Percentiles rank a stretch among this genome's conserved stretches.
These are phyloP conservation scores for Acronicta alni DNA, from an alignment of 2,888 invertebrate species.

Conservation along the genomic window DNA sequence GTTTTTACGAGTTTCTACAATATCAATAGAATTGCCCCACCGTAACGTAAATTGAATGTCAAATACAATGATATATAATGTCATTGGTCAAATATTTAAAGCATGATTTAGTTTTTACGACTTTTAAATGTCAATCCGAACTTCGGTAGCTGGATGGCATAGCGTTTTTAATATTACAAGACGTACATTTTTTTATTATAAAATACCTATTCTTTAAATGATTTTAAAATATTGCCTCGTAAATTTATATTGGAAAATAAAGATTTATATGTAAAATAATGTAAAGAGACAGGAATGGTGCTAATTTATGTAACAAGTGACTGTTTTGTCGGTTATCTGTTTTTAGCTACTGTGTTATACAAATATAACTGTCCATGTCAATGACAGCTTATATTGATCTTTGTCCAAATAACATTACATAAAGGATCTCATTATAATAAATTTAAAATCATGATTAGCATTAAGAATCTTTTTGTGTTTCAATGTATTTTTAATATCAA, in stretches of 20 bases:
- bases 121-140: slow-evolving; percentile 65
- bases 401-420: slow-evolving; percentile 5
- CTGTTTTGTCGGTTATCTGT: slow-evolving; percentile 12
- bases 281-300: slow-evolving; percentile 7
- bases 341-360: slow-evolving; percentile 12
- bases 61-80: too few relatives aligned
- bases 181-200: slow-evolving; percentile 35
- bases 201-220: slow-evolving; percentile 19
- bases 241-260: slow-evolving; percentile 12
- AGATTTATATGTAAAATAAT: slow-evolving; percentile 30
- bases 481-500: background rate
- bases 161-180: slow-evolving; percentile 49
- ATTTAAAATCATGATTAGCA: background rate
- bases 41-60: slow-evolving; percentile 28
- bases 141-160: slow-evolving; percentile 70
- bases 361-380: slow-evolving; percentile 14
- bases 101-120: slow-evolving; percentile 56
- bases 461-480: background rate
- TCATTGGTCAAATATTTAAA: slow-evolving; percentile 19
- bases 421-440: background rate
- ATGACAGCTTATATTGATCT: slow-evolving; percentile 9
- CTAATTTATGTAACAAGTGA: slow-evolving; percentile 16
- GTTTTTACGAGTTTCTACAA: too few relatives aligned
- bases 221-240: slow-evolving; percentile 10
- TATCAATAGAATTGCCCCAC: slow-evolving; percentile 22